Base-by-base conservation (phyloP, 2,797 vertebrate genomes). In the Acropternis orthonyx region DNA sequence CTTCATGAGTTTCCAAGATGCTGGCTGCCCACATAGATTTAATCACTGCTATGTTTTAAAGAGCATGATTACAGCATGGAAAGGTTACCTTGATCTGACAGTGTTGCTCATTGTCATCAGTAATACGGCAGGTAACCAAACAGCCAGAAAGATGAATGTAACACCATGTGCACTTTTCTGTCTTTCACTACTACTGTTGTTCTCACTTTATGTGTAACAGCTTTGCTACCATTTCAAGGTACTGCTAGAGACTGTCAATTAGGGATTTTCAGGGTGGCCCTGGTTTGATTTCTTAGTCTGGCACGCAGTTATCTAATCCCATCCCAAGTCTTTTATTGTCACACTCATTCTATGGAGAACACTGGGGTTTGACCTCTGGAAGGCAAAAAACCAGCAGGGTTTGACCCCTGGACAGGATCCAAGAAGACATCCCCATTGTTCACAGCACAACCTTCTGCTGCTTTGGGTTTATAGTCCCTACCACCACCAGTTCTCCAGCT, bases 401-500 rank as follows among this genome's bases (percentile, higher is more conserved):
- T 67, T 36, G 17, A 37, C 59, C 22, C 22, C 26, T 34, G 7
- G 5, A 2, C 6, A 55, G 51, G 6, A 12, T 58, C 37, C 26
- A 39, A 36, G 30, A 23, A 61, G 26, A n/a, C 4, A 41, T 20
- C 12, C 16, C 8, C 1, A 1, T 14, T 41, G 4, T 8, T 67
- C 28, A 39, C 0, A 2, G 10, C 0, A 0, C 17, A 58, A 34
- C 9, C 2, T 1, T 65, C 26, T 36, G 5, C 28, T 83, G 18
- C 14, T 52, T 46, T 67, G 14, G 7, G 22, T 54, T 51, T 66
- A 37, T 0, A 5, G 11, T 9, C 21, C 18, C 39, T 6, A 4
- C 11, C 0, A 0, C 23, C 21, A 39, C 3, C 28, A 59, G 13
- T 14, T 69, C 46, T 62, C n/a, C 21, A 59, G 21, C 2, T 63